These are phyloP conservation scores for Brachionus rotundiformis DNA, from an alignment of 1,140 invertebrate genomes.

Conservation along the genomic window DNA sequence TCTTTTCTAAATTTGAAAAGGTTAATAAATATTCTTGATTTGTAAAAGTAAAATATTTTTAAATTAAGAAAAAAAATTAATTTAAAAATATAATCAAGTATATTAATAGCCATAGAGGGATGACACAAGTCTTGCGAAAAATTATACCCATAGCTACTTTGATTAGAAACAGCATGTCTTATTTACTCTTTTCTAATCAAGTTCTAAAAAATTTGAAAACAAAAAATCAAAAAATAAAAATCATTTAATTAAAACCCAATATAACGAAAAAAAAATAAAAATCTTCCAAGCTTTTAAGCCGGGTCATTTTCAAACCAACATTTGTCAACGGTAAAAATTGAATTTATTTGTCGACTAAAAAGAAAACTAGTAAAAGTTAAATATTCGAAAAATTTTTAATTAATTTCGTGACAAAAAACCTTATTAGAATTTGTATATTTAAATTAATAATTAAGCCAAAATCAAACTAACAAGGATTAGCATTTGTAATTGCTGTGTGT, in stretches of 20 bases:
- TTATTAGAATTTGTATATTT: background rate
- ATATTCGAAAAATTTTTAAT: constrained; percentile 31
- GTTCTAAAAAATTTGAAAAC: too few relatives aligned
- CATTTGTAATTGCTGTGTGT: constrained; percentile 18
- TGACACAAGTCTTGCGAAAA: too few relatives aligned
- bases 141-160: too few relatives aligned
- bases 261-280: background rate
- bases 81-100: too few relatives aligned
- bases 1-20: too few relatives aligned
- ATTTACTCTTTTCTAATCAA: too few relatives aligned
- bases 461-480: constrained; percentile 39
- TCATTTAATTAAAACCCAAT: background rate
- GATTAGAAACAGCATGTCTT: too few relatives aligned
- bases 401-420: constrained; percentile 34
- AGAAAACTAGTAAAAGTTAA: constrained; percentile 10
- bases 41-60: too few relatives aligned
- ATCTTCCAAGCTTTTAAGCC: background rate
- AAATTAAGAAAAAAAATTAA: too few relatives aligned
- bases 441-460: constrained; percentile 36
- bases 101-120: too few relatives aligned
- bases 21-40: too few relatives aligned
- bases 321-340: background rate
- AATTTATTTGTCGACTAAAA: background rate
- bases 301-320: background rate
- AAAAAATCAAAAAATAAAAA: too few relatives aligned